Conservation (phyloP, 92 coral and sea anemone genomes). For the Pocillopora grandis region DNA sequence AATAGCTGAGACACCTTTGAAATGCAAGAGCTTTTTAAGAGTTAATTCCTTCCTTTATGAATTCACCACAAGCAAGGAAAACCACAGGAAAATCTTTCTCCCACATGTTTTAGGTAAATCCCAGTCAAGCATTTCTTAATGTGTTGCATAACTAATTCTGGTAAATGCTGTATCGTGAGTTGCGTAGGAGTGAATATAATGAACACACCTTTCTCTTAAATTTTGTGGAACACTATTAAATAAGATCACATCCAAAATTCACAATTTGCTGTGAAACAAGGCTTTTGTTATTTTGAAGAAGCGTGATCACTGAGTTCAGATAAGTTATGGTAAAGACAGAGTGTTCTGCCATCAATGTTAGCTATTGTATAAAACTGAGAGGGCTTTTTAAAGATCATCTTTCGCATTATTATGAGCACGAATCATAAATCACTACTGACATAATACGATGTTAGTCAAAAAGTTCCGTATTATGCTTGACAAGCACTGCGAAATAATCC, state of each 20-base stretch:
- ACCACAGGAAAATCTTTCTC: slow-evolving; percentile 14
- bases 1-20: background rate
- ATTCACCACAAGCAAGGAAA: background rate
- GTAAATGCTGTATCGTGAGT: background rate
- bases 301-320: background rate
- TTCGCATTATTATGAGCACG: background rate
- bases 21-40: background rate
- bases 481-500: background rate
- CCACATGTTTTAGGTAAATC: slow-evolving; percentile 4
- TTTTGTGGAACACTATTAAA: no score
- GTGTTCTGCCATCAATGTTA: background rate
- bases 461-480: background rate
- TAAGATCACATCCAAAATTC: no score
- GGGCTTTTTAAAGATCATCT: background rate
- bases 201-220: no score
- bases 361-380: background rate
- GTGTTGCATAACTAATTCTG: background rate
- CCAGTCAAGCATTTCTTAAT: background rate
- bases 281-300: background rate
- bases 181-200: no score
- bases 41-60: slow-evolving; percentile 15
- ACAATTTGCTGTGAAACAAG: no score
- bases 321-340: background rate
- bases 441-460: background rate
- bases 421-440: background rate